Percentiles rank a stretch among this genome's conserved stretches.
Evolutionary conservation across 2,888 invertebrate species (phyloP).

Genomic region (Melinaea marsaeus): DNA sequence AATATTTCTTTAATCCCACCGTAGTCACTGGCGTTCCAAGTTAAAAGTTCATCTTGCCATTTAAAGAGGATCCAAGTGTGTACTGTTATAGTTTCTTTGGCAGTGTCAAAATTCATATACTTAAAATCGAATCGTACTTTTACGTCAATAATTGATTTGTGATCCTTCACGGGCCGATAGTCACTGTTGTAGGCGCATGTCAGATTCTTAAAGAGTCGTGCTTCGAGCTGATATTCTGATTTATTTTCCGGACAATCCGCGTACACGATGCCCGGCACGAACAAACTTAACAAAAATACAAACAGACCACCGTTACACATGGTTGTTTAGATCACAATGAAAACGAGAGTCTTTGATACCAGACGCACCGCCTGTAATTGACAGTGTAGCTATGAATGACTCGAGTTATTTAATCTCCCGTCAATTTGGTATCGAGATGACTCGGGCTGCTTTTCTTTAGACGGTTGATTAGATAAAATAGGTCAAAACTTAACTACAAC

Average conservation of each 20-base stretch:
- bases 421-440: too few species aligned
- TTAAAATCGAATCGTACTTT: conserved; percentile 76
- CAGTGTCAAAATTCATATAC: conserved; percentile 67
- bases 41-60: conserved; percentile 82
- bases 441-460: too few species aligned
- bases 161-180: conserved; percentile 75
- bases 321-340: conserved; percentile 43
- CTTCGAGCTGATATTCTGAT: conserved; percentile 51
- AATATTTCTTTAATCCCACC: conserved; percentile 79
- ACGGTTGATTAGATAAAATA: too few species aligned
- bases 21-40: conserved; percentile 84
- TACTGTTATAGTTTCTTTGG: conserved; percentile 71
- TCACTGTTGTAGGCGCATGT: conserved; percentile 76
- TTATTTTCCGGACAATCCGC: conserved; percentile 45
- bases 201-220: conserved; percentile 71
- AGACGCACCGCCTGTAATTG: conserved; percentile 32
- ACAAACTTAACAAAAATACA: conserved; percentile 5
- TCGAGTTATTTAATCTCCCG: conserved; percentile 2
- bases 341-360: conserved; percentile 3
- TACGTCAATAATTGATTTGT: conserved; percentile 72
- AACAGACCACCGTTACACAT: conserved; percentile 35
- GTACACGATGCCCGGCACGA: background rate
- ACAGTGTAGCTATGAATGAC: conserved; percentile 35
- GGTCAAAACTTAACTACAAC: too few species aligned
- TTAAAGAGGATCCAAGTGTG: conserved; percentile 76